Evolutionary conservation across 2,797 vertebrate species (phyloP).

Genomic region (Merluccius polli): DNA sequence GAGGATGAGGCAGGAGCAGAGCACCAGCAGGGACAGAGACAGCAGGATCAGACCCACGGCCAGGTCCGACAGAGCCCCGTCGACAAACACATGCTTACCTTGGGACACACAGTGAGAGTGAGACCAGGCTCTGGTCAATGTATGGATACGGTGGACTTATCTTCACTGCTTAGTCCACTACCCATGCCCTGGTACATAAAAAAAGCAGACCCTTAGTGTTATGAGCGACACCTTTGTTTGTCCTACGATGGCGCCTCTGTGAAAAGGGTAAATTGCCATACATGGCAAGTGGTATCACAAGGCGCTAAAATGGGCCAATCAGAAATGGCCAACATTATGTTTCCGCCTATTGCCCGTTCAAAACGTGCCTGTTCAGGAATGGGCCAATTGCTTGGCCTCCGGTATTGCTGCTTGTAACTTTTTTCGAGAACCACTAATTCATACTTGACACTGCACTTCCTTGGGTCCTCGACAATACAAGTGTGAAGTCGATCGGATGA

Average conservation of each 20-base stretch:
- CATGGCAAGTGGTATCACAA: too few species aligned
- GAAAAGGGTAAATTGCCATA: too few species aligned
- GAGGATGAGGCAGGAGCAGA: constrained; percentile 85
- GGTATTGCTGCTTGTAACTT: too few species aligned
- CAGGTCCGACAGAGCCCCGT: constrained; percentile 75
- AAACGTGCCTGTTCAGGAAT: too few species aligned
- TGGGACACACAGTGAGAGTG: constrained; percentile 9
- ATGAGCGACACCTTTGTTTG: not conserved
- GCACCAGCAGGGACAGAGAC: constrained; percentile 78
- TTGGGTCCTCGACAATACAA: too few species aligned
- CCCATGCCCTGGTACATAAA: too few species aligned
- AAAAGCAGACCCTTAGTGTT: too few species aligned
- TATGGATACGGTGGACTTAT: not conserved
- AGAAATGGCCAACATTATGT: not conserved
- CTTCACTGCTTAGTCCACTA: not conserved
- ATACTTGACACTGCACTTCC: too few species aligned
- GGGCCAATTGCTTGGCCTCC: too few species aligned
- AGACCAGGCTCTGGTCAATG: not conserved
- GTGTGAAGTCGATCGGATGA: too few species aligned
- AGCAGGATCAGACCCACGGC: constrained; percentile 86
- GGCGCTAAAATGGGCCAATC: not conserved
- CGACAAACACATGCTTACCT: constrained; percentile 85
- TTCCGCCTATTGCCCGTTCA: not conserved
- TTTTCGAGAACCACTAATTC: too few species aligned
- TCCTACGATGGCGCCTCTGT: too few species aligned